Evolutionary conservation across 2,888 invertebrate species (phyloP).

Genomic region (Cheilosia variabilis): DNA sequence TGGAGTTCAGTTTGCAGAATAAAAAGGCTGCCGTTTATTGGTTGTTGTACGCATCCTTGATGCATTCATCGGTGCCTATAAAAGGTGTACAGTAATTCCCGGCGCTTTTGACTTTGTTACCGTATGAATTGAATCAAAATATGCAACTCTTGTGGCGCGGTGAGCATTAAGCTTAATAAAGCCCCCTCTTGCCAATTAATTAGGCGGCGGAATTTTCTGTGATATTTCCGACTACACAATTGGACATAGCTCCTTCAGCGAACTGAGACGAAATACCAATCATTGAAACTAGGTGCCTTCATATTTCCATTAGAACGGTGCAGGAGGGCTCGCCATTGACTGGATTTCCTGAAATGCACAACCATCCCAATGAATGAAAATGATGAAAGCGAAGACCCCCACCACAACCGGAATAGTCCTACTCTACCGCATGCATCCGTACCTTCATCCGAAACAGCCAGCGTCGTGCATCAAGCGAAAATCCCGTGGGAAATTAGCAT

Average conservation of each 20-base stretch:
- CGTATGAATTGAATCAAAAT: neutral
- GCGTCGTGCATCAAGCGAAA: constrained; percentile 55
- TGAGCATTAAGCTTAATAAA: neutral
- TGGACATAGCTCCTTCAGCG: no score
- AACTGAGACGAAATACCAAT: no score
- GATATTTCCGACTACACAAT: no score
- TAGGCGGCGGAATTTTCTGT: no score
- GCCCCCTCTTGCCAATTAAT: no score
- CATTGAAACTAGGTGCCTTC: neutral
- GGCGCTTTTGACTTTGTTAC: neutral
- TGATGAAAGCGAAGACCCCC: neutral
- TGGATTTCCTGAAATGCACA: neutral
- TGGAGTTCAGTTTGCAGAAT: neutral
- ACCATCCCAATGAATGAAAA: neutral
- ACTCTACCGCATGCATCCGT: neutral
- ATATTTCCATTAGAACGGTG: neutral
- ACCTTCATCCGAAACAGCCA: constrained; percentile 20
- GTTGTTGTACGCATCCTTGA: neutral
- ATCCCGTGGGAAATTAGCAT: constrained; percentile 73
- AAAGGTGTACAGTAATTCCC: neutral
- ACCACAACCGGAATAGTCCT: neutral
- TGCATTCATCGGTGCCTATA: neutral
- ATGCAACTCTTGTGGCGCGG: neutral
- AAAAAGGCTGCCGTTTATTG: neutral
- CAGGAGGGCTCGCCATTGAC: neutral